Percentiles rank a stretch among this genome's conserved stretches.
These are phyloP conservation scores for Styela clava DNA, from an alignment of 23 tunicate genomes.

Conservation along the genomic window DNA sequence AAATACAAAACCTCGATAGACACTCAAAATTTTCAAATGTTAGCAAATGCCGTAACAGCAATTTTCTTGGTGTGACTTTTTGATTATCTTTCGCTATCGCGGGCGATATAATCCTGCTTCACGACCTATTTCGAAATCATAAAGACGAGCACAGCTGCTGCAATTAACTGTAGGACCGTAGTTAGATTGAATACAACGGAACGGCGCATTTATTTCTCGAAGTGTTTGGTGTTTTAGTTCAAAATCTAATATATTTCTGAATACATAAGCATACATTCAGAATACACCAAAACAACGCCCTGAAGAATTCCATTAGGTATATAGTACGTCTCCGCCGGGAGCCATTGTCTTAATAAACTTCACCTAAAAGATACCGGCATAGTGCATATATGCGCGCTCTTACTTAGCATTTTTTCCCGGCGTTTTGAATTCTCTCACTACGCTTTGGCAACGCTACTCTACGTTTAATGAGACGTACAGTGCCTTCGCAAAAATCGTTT, in stretches of 20 bases:
- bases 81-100: background rate
- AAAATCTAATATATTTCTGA: too few species aligned
- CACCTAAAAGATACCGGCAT: background rate
- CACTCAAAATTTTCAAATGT: too few species aligned
- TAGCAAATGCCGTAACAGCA: background rate
- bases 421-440: background rate
- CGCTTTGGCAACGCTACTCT: background rate
- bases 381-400: background rate
- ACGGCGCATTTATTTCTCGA: too few species aligned
- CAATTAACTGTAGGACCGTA: background rate
- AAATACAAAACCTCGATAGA: too few species aligned
- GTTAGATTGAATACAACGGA: background rate
- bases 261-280: too few species aligned
- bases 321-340: too few species aligned
- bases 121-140: background rate
- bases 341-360: background rate
- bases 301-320: too few species aligned
- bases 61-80: background rate
- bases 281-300: too few species aligned
- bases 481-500: too few species aligned
- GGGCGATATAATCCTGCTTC: background rate
- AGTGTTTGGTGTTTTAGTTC: too few species aligned
- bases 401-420: background rate
- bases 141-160: background rate
- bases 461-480: too few species aligned